Base-by-base conservation (phyloP, 2,888 invertebrate genomes). In the Odontocolon sp. region DNA sequence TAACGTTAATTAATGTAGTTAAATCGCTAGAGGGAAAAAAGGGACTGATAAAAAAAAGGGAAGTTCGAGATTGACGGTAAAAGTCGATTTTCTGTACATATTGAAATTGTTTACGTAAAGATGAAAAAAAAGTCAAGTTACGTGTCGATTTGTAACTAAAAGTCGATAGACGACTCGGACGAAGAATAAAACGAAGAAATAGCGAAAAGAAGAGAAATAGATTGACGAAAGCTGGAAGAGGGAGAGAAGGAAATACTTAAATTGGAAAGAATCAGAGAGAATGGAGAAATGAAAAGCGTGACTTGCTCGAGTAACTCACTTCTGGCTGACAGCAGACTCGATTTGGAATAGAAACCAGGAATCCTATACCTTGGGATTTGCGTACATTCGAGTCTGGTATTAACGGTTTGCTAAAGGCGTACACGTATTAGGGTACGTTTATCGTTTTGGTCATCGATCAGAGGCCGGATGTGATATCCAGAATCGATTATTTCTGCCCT, bases 361-460 rank as follows among this genome's bases (percentile, higher is more conserved):
- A 42, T 21, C 57, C 68, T 64, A 76, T 76, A 66, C 61, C 26
- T 11, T 45, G 8, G 40, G 68, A 40, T 56, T 14, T 45, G 54
- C 50, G 69, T 26, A 59, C 64, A 42, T 21, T 50, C 33, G 28
- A 69, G 28, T 56, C 57, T 33, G 63, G 56, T 54, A 70, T 70
- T 36, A 70, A 67, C 38, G 33, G 36, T 66, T 50, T 42, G 67
- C n/a, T 42, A 47, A 50, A 67, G 45, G 54, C 21, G 66, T 52
- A 42, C 57, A 31, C 70, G 73, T 59, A 63, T 70, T 45, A 70
- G 26, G 45, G 68, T 56, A n/a, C 61, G 26, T 38, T 36, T 59
- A 61, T 61, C 61, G n/a, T n/a, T n/a, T n/a, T n/a, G n/a, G n/a
- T n/a, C n/a, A n/a, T n/a, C n/a, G n/a, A n/a, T n/a, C n/a, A n/a